These are phyloP conservation scores for Andinoacara biseriatus DNA, from an alignment of 2,113 vertebrate genomes.

Conservation along the genomic window DNA sequence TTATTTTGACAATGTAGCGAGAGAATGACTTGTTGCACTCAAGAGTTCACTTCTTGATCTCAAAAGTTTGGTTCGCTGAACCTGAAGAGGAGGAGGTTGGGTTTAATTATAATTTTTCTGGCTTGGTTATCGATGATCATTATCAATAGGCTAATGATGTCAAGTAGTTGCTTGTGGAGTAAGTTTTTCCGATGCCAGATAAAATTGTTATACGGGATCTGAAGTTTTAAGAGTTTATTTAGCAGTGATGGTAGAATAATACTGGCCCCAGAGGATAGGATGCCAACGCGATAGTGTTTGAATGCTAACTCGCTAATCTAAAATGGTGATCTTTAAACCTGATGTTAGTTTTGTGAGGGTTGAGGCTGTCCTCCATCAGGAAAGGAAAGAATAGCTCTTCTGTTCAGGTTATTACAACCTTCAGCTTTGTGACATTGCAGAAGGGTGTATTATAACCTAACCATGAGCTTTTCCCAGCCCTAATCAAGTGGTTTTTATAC, in stretches of 20 bases:
- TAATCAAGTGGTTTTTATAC: no score
- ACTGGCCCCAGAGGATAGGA: neutral
- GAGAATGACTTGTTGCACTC: neutral
- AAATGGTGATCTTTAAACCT: no score
- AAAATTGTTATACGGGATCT: neutral
- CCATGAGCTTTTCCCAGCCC: no score
- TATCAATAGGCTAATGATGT: constrained; percentile 27
- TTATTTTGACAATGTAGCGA: constrained; percentile 14
- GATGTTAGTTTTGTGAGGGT: neutral
- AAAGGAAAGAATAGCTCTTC: no score
- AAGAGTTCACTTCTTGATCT: neutral
- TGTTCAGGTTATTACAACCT: no score
- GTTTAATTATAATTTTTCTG: constrained; percentile 22
- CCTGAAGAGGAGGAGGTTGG: constrained; percentile 10
- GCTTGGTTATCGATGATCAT: constrained; percentile 1
- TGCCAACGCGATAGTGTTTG: neutral
- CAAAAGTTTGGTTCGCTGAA: constrained; percentile 21
- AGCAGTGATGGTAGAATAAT: neutral
- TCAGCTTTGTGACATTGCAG: no score
- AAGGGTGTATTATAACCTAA: no score
- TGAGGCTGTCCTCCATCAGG: no score
- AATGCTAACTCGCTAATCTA: no score
- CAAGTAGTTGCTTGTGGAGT: constrained; percentile 2
- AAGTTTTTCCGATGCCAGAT: constrained; percentile 1
- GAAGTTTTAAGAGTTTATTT: neutral